Conservation (phyloP, 2,888 invertebrate genomes). For the Drosophila setosimentum region DNA sequence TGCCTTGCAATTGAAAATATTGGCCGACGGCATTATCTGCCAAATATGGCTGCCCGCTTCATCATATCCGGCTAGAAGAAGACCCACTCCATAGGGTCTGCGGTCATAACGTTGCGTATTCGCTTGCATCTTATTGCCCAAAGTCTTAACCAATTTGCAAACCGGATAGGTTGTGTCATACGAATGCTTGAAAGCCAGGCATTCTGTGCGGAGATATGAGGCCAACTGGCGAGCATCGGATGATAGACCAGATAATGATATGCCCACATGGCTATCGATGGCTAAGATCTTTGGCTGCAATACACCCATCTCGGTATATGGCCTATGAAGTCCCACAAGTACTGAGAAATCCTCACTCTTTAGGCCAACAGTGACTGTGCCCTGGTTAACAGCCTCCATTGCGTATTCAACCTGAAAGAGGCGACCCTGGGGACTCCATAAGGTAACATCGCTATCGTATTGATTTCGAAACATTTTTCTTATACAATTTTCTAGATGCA, state of each 20-base stretch:
- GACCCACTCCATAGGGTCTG: conserved; percentile 98
- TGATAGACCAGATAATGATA: conserved; percentile 98
- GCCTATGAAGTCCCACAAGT: conserved; percentile 96
- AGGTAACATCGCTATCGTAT: conserved; percentile 99
- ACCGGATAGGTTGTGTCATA: conserved; percentile 95
- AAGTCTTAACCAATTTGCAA: conserved; percentile 92
- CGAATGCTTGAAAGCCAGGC: conserved; percentile 96
- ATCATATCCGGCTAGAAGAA: conserved; percentile 98
- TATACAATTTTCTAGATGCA: background rate
- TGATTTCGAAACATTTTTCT: conserved; percentile 95
- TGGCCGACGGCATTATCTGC: conserved; percentile 99
- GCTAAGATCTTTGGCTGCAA: conserved; percentile 98
- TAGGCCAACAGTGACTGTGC: conserved; percentile 91
- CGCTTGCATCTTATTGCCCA: conserved; percentile 98
- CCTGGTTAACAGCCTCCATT: conserved; percentile 98
- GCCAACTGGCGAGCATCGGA: conserved; percentile 98
- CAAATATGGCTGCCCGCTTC: conserved; percentile 97
- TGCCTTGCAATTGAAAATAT: conserved; percentile 98
- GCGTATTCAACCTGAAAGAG: conserved; percentile 99
- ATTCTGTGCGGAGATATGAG: conserved; percentile 97
- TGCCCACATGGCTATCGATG: conserved; percentile 97
- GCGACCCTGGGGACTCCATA: conserved; percentile 99
- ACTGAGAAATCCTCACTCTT: conserved; percentile 97
- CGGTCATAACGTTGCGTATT: conserved; percentile 99
- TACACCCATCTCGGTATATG: conserved; percentile 97